phyloP scores from a whole-genome alignment of 2,797 vertebrate species.

The Xyrichtys novacula region DNA sequence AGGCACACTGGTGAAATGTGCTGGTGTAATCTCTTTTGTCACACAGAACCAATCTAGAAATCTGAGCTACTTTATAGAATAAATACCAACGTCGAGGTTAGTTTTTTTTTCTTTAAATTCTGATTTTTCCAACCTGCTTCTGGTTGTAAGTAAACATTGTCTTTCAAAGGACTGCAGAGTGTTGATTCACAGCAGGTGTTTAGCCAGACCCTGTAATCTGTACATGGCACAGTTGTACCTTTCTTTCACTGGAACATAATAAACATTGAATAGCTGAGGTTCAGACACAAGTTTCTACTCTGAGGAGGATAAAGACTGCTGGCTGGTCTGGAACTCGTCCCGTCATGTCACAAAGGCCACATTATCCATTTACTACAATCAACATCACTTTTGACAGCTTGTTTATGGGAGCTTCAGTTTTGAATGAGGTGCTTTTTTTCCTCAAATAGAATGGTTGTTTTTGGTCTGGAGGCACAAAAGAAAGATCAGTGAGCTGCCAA shows the following conservation, averaged over 20 bases:
- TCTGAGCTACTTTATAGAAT: background rate
- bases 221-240: conserved; percentile 16
- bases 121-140: background rate
- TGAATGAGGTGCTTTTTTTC: conserved; percentile 20
- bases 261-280: conserved; percentile 43
- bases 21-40: background rate
- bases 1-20: background rate
- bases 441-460: conserved; percentile 18
- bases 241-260: conserved; percentile 21
- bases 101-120: no score
- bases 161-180: conserved; percentile 37
- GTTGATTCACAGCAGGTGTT: conserved; percentile 2
- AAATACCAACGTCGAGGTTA: background rate
- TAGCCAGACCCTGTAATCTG: conserved; percentile 18
- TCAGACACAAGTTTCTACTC: conserved; percentile 42
- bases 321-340: conserved; percentile 28
- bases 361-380: conserved; percentile 56
- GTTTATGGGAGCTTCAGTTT: conserved; percentile 33
- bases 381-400: conserved; percentile 57
- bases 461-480: conserved; percentile 44
- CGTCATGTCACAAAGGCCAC: conserved; percentile 50
- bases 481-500: conserved; percentile 48
- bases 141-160: conserved; percentile 29
- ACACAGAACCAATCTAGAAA: background rate
- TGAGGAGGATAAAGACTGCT: conserved; percentile 48